Conservation (phyloP, 1,140 invertebrate genomes). For the Probaryconus sp. region DNA sequence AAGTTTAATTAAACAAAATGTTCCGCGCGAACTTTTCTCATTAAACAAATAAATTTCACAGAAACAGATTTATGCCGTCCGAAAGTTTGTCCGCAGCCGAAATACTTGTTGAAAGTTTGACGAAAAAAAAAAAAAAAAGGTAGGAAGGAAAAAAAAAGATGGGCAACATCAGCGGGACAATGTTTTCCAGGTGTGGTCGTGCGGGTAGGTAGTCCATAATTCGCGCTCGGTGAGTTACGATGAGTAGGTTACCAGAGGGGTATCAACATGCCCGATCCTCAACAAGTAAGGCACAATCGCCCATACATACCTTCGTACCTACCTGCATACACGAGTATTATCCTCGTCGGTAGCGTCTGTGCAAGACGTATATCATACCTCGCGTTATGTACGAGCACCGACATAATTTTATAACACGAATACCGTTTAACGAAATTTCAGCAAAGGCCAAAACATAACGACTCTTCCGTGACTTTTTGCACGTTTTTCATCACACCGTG, state of each 20-base stretch:
- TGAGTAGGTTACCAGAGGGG: slow-evolving; percentile 24
- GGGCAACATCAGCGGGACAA: neutral
- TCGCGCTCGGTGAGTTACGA: slow-evolving; percentile 44
- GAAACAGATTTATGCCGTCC: too few species aligned
- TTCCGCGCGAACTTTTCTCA: too few species aligned
- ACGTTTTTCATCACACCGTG: slow-evolving; percentile 43
- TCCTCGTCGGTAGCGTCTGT: slow-evolving; percentile 48
- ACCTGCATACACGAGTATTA: slow-evolving; percentile 47
- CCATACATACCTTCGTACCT: slow-evolving; percentile 35
- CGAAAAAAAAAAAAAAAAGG: neutral
- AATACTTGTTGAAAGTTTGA: neutral
- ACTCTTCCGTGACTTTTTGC: slow-evolving; percentile 28
- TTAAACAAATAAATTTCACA: too few species aligned
- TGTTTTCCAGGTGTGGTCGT: slow-evolving; percentile 43
- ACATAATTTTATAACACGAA: slow-evolving; percentile 59
- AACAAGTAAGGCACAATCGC: slow-evolving; percentile 47
- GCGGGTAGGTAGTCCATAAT: slow-evolving; percentile 42
- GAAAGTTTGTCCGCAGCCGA: too few species aligned
- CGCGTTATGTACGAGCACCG: slow-evolving; percentile 46
- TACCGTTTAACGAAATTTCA: slow-evolving; percentile 58
- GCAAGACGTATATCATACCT: slow-evolving; percentile 42
- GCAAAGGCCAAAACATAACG: slow-evolving; percentile 48
- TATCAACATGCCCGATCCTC: slow-evolving; percentile 28
- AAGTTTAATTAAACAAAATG: too few species aligned
- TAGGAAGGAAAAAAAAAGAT: slow-evolving; percentile 4